phyloP scores from a whole-genome alignment of 2,113 vertebrate species.

The Parotia lawesii region DNA sequence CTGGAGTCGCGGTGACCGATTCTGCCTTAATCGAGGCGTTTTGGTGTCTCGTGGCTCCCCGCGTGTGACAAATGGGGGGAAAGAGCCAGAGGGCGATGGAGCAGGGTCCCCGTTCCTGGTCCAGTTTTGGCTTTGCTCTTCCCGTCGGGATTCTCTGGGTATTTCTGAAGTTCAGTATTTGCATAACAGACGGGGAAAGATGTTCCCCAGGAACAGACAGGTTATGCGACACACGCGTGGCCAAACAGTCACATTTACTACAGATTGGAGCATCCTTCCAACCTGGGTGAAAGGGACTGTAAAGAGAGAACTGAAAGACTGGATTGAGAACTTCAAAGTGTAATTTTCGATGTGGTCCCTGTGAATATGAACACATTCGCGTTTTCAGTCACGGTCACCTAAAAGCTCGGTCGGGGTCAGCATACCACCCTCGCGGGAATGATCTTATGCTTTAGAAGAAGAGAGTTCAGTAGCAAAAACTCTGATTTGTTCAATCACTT shows the following conservation, averaged over 20 bases:
- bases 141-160: background rate
- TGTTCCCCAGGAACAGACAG: background rate
- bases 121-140: background rate
- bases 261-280: background rate
- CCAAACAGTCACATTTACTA: background rate
- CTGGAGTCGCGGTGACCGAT: background rate
- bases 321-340: background rate
- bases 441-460: background rate
- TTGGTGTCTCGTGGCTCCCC: background rate
- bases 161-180: background rate
- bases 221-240: background rate
- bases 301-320: background rate
- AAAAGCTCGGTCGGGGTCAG: background rate
- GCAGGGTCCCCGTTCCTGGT: background rate
- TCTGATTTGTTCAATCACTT: background rate
- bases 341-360: background rate
- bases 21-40: background rate
- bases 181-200: background rate
- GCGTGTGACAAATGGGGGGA: rapidly evolving
- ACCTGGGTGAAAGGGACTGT: background rate
- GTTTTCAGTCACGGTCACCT: background rate
- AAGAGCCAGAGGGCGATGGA: background rate
- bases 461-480: background rate
- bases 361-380: background rate
- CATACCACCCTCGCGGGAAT: background rate